Percentiles rank a stretch among this genome's conserved stretches.
These are phyloP conservation scores for Hydropsyche betteni DNA, from an alignment of 2,888 invertebrate species.

Conservation along the genomic window DNA sequence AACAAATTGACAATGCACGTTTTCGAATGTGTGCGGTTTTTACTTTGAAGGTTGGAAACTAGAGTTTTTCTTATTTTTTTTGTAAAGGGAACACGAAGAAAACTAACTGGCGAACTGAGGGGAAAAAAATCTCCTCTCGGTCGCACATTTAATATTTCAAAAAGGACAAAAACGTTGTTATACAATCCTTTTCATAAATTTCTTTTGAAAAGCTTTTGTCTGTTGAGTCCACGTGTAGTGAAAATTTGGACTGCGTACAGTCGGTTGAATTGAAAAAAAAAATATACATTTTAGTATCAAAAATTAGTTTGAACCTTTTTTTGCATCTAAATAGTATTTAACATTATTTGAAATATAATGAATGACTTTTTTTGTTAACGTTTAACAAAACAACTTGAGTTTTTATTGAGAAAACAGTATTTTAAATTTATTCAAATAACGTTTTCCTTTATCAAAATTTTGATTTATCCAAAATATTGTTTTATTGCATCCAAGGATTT, in stretches of 20 bases:
- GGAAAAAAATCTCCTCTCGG: constrained; percentile 33
- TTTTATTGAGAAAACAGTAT: too few species aligned
- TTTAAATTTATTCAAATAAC: too few species aligned
- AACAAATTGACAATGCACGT: not conserved
- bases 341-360: too few species aligned
- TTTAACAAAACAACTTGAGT: too few species aligned
- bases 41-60: not conserved
- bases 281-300: too few species aligned
- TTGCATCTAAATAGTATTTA: too few species aligned
- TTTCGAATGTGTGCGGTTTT: not conserved
- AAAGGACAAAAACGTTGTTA: constrained; percentile 42
- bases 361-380: too few species aligned
- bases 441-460: not conserved
- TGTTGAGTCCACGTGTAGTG: constrained; percentile 34
- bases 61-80: constrained; percentile 3
- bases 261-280: constrained; percentile 21
- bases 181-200: constrained; percentile 45
- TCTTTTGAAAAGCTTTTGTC: constrained; percentile 42
- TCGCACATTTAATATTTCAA: constrained; percentile 47
- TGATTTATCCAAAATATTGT: not conserved
- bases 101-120: constrained; percentile 15
- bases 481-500: constrained; percentile 10
- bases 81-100: constrained; percentile 21
- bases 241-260: constrained; percentile 23
- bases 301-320: too few species aligned